These are phyloP conservation scores for Drosophila simulans DNA, from an alignment of 1,140 invertebrate species.

Conservation along the genomic window DNA sequence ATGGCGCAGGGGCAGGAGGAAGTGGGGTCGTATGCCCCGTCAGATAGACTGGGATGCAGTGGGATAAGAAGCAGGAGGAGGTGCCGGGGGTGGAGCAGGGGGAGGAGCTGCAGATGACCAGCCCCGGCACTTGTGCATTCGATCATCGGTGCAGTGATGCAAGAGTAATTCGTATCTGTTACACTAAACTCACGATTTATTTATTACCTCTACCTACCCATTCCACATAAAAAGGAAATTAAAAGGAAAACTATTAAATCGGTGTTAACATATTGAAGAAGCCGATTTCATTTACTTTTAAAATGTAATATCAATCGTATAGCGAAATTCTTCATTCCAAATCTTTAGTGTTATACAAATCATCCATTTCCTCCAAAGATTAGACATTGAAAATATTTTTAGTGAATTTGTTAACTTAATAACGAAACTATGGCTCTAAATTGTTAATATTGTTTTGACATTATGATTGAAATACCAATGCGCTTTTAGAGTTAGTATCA, in stretches of 20 bases:
- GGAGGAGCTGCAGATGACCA: neutral
- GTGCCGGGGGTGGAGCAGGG: neutral
- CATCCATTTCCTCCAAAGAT: too few species aligned
- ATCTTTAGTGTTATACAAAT: too few species aligned
- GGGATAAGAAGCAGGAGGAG: neutral
- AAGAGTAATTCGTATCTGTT: constrained; percentile 29
- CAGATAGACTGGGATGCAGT: neutral
- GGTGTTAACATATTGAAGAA: neutral
- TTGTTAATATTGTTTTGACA: too few species aligned
- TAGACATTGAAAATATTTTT: too few species aligned
- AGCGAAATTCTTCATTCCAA: too few species aligned
- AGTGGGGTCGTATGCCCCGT: neutral
- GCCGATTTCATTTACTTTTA: neutral
- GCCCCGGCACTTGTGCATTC: constrained; percentile 50
- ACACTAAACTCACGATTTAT: constrained; percentile 30
- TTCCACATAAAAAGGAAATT: neutral
- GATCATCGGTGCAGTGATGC: constrained; percentile 57
- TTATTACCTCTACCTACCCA: constrained; percentile 9
- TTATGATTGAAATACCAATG: too few species aligned
- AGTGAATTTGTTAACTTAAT: too few species aligned
- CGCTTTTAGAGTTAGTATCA: too few species aligned
- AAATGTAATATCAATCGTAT: neutral
- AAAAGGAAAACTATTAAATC: neutral
- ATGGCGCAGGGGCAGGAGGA: neutral
- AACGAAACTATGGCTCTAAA: too few species aligned